A percentile compares a stretch with the other conserved stretches of the same genome.
phyloP scores from a whole-genome alignment of 2,113 vertebrate species.

The Mungos mungo region DNA sequence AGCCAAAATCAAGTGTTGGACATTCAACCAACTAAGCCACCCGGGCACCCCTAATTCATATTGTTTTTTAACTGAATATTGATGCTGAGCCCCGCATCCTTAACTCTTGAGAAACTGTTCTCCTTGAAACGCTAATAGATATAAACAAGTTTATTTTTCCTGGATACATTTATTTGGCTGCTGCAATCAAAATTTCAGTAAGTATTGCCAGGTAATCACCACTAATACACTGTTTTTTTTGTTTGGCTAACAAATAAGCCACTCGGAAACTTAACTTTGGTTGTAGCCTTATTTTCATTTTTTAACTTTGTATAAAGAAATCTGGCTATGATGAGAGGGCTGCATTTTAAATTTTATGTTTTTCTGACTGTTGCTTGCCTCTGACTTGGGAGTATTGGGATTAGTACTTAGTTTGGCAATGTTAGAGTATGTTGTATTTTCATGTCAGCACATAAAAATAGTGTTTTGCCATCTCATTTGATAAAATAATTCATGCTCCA shows the following conservation, averaged over 20 bases:
- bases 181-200: not conserved
- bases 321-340: not conserved
- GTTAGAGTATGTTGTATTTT: not conserved
- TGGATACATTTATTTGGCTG: not conserved
- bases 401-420: not conserved
- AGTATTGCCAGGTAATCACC: not conserved
- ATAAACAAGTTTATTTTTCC: conserved; percentile 15
- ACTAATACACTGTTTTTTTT: not conserved
- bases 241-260: not conserved
- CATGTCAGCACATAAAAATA: not conserved
- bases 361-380: conserved; percentile 13
- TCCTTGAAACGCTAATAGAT: not conserved
- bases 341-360: conserved; percentile 1
- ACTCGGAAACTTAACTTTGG: not conserved
- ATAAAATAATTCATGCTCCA: not conserved
- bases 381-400: not conserved
- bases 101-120: not conserved
- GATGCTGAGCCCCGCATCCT: not conserved
- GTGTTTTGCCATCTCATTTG: conserved; percentile 1
- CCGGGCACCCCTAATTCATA: not conserved
- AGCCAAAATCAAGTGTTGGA: too few relatives aligned
- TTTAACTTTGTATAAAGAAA: conserved; percentile 19
- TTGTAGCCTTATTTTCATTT: not conserved
- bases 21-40: too few relatives aligned
- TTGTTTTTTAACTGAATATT: conserved; percentile 23